A percentile compares a stretch with the other conserved stretches of the same genome.
These are phyloP conservation scores for Pseudococcus longispinus DNA, from an alignment of 2,888 invertebrate species.

Conservation along the genomic window DNA sequence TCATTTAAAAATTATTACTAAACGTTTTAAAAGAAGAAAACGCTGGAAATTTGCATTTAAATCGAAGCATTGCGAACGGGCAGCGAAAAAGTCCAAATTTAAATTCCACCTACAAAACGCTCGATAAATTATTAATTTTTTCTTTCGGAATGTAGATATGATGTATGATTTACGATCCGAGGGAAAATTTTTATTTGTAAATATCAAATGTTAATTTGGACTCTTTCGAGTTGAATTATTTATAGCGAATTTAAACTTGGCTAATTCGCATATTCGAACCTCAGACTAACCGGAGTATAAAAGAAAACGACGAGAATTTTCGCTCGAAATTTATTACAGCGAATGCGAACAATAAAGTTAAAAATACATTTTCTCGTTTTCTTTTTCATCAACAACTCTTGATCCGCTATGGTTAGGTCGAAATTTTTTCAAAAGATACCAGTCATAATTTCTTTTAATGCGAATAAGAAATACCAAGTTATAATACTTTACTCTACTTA, in stretches of 20 bases:
- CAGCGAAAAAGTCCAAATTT: neutral
- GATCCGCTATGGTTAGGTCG: neutral
- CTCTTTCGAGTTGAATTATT: slow-evolving; percentile 8
- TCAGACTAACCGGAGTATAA: neutral
- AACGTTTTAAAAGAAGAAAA: neutral
- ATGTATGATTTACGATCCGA: neutral
- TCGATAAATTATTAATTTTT: slow-evolving; percentile 11
- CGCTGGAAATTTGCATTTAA: neutral
- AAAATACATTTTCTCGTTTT: slow-evolving; percentile 8
- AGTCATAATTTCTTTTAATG: slow-evolving; percentile 26
- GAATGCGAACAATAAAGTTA: slow-evolving; percentile 1
- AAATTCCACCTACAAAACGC: neutral
- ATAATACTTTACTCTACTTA: neutral
- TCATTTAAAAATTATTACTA: neutral
- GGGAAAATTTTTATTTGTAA: slow-evolving; percentile 18
- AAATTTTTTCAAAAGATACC: neutral
- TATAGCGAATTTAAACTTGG: neutral
- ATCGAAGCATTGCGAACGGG: neutral
- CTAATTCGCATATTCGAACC: slow-evolving; percentile 8
- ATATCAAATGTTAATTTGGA: slow-evolving; percentile 11
- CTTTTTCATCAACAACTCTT: slow-evolving; percentile 16
- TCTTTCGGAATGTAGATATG: neutral
- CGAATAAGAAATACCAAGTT: slow-evolving; percentile 17
- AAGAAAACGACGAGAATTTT: neutral
- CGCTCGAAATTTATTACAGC: neutral